Base-by-base conservation (phyloP, 1,140 invertebrate species). In the Monomorium pharaonis region DNA sequence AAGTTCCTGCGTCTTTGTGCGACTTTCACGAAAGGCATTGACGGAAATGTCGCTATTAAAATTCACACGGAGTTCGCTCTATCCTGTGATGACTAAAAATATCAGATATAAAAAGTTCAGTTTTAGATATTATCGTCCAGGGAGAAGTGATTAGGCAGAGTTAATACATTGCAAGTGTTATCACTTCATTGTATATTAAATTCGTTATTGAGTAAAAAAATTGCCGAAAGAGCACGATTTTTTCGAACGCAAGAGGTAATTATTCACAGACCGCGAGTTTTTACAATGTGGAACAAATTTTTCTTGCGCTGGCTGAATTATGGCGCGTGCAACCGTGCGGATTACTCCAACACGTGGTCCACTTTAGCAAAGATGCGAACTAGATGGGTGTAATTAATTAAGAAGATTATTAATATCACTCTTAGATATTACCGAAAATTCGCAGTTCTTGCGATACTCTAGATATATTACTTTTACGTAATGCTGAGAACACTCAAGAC, bases 401-500 rank as follows among this genome's bases (percentile, higher is more conserved):
- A 67, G 4, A 0, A 21, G 21, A 67, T 44, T 69, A 54, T 80
- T 80, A 80, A 80, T 80, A 56, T 70, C 44, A 56, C 56, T n/a
- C n/a, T 72, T 81, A 72, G 24, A 30, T 24, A 37, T n/a, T 63
- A 49, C 18, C 21, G 10, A 58, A 47, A 83, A 72, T 47, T 0
- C 16, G 18, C 33, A 58, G 7, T 47, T 62, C 4, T 37, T 12
- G 18, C 44, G 6, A 56, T 37, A 60, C 16, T 12, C 6, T 24
- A 18, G 58, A 58, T 18, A 58, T 70, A n/a, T 12, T 74, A 3
- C 27, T 37, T 78, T 33, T 78, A 51, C 12, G 33, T 44, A 9
- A 47, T 12, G 33, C 0, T 7, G 18, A 16, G 10, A n/a, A 63
- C 14, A 72, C 2, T 54, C n/a, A 65, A 60, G 44, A 49, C 0